Evolutionary conservation across 2,113 vertebrate species (phyloP).

Genomic region (Cephalopholis sonnerati): DNA sequence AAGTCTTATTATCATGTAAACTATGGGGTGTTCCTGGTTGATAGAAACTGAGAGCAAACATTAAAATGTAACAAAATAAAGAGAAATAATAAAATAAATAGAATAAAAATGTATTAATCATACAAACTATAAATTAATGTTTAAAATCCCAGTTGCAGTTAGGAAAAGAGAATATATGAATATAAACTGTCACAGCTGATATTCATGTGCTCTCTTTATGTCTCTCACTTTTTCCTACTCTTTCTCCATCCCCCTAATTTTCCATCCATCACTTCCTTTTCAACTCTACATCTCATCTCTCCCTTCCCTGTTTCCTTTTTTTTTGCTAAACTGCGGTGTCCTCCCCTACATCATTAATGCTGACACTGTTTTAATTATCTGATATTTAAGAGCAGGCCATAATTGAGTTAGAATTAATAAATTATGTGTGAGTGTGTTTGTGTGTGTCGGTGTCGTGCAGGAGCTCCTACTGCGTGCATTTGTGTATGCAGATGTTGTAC

Average conservation of each 20-base stretch:
- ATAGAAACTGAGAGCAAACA: not conserved
- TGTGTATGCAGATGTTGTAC: not conserved
- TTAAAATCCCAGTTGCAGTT: not conserved
- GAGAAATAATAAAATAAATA: not conserved
- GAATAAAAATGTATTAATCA: not conserved
- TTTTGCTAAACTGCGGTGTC: not conserved
- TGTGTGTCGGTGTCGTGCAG: not conserved
- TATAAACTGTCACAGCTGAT: not conserved
- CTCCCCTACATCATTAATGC: not conserved
- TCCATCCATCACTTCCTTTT: not conserved
- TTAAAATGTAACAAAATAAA: not conserved
- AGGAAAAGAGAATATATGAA: not conserved
- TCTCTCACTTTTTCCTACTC: not conserved
- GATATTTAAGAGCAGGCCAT: slow-evolving; percentile 8
- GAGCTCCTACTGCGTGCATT: too few species aligned
- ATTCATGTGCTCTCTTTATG: not conserved
- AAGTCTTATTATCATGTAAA: not conserved
- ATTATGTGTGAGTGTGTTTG: not conserved
- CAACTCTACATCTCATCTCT: not conserved
- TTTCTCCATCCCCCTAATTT: not conserved
- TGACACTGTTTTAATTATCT: slow-evolving; percentile 20
- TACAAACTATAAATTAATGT: not conserved
- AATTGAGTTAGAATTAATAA: slow-evolving; percentile 2
- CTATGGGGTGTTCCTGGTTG: too few species aligned
- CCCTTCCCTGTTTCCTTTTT: not conserved